These are phyloP conservation scores for Uloborus plumipes DNA, from an alignment of 2,888 invertebrate species.

Conservation along the genomic window DNA sequence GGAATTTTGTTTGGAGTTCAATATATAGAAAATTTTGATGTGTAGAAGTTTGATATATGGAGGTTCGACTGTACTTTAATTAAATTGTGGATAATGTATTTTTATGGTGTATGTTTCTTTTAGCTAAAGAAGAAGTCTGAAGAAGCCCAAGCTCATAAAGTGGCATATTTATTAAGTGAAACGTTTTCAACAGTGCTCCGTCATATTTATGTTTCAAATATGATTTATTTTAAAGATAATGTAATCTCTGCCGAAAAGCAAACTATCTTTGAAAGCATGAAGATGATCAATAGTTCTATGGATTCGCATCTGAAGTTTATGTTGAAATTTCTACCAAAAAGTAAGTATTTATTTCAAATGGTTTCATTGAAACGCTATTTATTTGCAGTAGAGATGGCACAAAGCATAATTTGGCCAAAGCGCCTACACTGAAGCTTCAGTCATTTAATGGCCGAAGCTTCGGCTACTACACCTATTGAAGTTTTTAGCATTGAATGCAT, in stretches of 20 bases:
- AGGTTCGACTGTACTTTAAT: too few species aligned
- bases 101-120: neutral
- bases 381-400: too few species aligned
- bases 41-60: too few species aligned
- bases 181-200: conserved; percentile 32
- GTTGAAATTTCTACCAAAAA: conserved; percentile 22
- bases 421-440: too few species aligned
- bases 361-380: neutral
- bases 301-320: conserved; percentile 23
- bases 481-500: too few species aligned
- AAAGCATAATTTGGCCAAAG: too few species aligned
- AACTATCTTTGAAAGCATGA: neutral
- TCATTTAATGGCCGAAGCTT: too few species aligned
- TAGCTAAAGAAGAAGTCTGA: conserved; percentile 10
- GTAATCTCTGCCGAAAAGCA: neutral
- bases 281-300: neutral
- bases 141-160: neutral
- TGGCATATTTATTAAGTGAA: conserved; percentile 38
- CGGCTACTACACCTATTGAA: too few species aligned
- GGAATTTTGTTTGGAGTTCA: too few species aligned
- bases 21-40: too few species aligned
- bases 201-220: conserved; percentile 16
- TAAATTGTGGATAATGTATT: neutral
- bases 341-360: conserved; percentile 11
- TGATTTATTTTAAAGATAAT: conserved; percentile 15